phyloP scores from a whole-genome alignment of 2,113 vertebrate genomes.

The Gobius niger region DNA sequence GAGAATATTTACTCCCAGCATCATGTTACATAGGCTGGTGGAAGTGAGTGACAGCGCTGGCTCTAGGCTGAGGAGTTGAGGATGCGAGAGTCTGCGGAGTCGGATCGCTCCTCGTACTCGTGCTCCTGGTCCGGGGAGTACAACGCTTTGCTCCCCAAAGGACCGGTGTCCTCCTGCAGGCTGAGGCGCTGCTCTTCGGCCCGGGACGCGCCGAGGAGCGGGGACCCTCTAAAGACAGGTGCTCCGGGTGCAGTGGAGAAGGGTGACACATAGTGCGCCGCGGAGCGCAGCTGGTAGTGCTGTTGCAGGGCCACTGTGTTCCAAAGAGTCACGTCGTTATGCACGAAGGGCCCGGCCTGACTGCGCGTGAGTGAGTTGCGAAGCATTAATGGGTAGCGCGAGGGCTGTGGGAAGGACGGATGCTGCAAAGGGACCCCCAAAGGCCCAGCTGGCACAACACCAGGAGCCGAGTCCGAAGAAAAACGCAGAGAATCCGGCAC shows the following conservation, averaged over 20 bases:
- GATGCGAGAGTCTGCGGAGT: conserved; percentile 93
- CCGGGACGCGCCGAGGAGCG: conserved; percentile 79
- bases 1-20: background rate
- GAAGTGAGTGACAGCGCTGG: background rate
- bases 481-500: conserved; percentile 93
- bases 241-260: conserved; percentile 74
- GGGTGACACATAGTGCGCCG: conserved; percentile 88
- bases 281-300: conserved; percentile 93
- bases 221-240: conserved; percentile 84
- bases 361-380: conserved; percentile 89
- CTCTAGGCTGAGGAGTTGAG: conserved; percentile 86
- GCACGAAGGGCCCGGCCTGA: conserved; percentile 87
- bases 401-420: conserved; percentile 90
- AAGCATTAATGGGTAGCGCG: conserved; percentile 92
- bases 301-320: conserved; percentile 98
- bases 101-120: conserved; percentile 93
- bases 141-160: conserved; percentile 86
- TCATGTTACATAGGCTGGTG: background rate
- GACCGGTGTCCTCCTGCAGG: conserved; percentile 85
- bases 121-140: conserved; percentile 94
- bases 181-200: conserved; percentile 85
- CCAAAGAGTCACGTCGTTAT: conserved; percentile 94
- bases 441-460: conserved; percentile 81
- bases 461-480: conserved; percentile 80
- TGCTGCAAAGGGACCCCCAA: conserved; percentile 88